These are phyloP conservation scores for Drosophila bipectinata DNA, from an alignment of 1,140 invertebrate genomes.

Conservation along the genomic window DNA sequence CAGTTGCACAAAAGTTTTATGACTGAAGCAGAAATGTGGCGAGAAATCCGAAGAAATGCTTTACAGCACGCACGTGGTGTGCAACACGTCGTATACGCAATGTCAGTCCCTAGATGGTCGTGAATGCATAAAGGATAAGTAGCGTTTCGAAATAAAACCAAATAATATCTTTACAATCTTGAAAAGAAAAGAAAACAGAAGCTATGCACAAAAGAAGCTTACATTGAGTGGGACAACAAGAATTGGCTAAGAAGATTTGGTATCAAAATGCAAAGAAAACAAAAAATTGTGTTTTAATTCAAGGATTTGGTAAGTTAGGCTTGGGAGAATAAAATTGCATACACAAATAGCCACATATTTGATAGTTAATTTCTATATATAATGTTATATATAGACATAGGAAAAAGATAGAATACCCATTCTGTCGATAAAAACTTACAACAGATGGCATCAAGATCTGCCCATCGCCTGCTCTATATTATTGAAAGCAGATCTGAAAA, in stretches of 20 bases:
- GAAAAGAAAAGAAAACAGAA: slow-evolving; percentile 6
- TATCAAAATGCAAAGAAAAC: slow-evolving; percentile 14
- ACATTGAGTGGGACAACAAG: neutral
- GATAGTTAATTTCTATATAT: no score
- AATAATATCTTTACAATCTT: slow-evolving; percentile 13
- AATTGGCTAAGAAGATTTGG: slow-evolving; percentile 19
- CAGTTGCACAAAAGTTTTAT: slow-evolving; percentile 52
- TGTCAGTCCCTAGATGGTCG: slow-evolving; percentile 27
- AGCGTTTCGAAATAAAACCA: slow-evolving; percentile 23
- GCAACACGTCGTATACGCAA: slow-evolving; percentile 67
- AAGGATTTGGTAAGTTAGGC: neutral
- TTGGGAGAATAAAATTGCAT: neutral
- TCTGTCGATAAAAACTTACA: no score
- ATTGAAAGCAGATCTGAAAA: no score
- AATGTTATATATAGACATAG: no score
- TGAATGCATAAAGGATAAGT: slow-evolving; percentile 50
- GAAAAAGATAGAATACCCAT: no score
- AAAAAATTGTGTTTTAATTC: neutral
- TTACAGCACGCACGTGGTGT: slow-evolving; percentile 62
- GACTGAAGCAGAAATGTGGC: slow-evolving; percentile 19
- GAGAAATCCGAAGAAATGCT: slow-evolving; percentile 48
- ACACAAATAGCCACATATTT: neutral
- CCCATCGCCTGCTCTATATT: no score
- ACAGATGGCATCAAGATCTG: no score
- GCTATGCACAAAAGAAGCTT: neutral